Evolutionary conservation across 53 echinoderm and acorn worm genomes (phyloP), one percentile per base, ranked within the genome.

Genomic region (Crossaster papposus): DNA sequence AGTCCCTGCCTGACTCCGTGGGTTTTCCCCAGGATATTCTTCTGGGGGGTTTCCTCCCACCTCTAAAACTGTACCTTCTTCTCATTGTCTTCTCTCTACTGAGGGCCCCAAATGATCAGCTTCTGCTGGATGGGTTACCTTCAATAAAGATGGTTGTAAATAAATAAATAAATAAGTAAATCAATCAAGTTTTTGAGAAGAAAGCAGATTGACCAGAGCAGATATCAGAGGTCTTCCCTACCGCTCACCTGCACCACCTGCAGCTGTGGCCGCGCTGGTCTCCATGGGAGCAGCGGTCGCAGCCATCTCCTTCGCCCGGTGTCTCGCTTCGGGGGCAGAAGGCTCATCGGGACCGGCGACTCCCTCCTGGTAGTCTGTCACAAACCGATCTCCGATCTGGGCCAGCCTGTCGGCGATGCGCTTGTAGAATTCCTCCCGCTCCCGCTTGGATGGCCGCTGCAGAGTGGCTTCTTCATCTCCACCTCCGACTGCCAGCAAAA

Each of bases 401-500:
- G 97, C 95, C 74, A 97, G 81, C 70, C 94, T 70, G 92, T 94
- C 94, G 13, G 97, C 97, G 54, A 95, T 95, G 31, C 92, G 92
- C 83, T 95, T 95, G 90, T 93, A 95, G 90, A 93, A 95, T 37
- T 97, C 91, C 68, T 97, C 97, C 54, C 92, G 91, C 52, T 97
- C 97, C 0, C 81, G 81, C 31, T 86, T 89, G 53, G 91, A 92
- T 9, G 87, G 87, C 51, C 87, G 54, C 63, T 87, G 87, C 37
- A 87, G 36, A 0, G 87, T 87, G 33, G 87, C 87, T 37, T 87
- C 87, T 30, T 84, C 84, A 13, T 44, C 70, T 0, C 34, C 65
- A 3, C 58, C 87, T 62, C 76, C 58, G n/a, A 70, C 85, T 85
- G 85, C 31, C 33, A 20, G 52, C 3, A 3, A 53, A 35, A 31